Evolutionary conservation across 2,113 vertebrate genomes (phyloP).

Genomic region (Sylvietta virens): DNA sequence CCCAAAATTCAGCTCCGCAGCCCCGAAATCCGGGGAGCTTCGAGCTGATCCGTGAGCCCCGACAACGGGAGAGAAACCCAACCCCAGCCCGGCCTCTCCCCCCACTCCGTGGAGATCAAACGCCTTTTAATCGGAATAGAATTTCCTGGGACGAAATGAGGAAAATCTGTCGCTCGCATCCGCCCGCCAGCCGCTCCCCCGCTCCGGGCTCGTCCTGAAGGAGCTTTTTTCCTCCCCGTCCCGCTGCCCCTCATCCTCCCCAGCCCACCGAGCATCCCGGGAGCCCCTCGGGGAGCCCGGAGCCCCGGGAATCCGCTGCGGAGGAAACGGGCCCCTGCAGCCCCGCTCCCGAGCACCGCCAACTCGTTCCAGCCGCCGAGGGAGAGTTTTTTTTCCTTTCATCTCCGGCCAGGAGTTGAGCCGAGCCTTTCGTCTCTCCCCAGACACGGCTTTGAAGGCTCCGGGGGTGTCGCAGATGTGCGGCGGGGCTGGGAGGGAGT

Average conservation of each 20-base stretch:
- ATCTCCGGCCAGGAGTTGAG: conserved; percentile 43
- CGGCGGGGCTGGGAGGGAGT: neutral
- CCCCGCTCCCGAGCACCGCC: neutral
- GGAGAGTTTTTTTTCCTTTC: conserved; percentile 29
- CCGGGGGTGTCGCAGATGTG: conserved; percentile 34
- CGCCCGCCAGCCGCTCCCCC: neutral
- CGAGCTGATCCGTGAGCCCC: neutral
- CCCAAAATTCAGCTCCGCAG: neutral
- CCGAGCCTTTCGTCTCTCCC: conserved; percentile 6
- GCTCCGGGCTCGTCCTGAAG: neutral
- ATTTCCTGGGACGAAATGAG: conserved; percentile 62
- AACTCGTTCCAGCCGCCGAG: conserved; percentile 33
- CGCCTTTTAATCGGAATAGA: conserved; percentile 30
- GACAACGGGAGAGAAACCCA: neutral
- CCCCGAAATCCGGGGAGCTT: neutral
- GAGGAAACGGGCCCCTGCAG: conserved; percentile 21
- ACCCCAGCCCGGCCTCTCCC: neutral
- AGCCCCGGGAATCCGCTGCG: neutral
- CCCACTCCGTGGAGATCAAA: conserved; percentile 31
- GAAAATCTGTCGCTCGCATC: conserved; percentile 39
- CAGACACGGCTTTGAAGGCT: conserved; percentile 41
- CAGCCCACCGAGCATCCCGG: neutral
- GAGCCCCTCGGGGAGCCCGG: neutral
- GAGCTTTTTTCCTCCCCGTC: neutral
- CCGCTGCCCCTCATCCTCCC: neutral